These are phyloP conservation scores for Druceiella hillmani DNA, from an alignment of 2,888 invertebrate species.

Conservation along the genomic window DNA sequence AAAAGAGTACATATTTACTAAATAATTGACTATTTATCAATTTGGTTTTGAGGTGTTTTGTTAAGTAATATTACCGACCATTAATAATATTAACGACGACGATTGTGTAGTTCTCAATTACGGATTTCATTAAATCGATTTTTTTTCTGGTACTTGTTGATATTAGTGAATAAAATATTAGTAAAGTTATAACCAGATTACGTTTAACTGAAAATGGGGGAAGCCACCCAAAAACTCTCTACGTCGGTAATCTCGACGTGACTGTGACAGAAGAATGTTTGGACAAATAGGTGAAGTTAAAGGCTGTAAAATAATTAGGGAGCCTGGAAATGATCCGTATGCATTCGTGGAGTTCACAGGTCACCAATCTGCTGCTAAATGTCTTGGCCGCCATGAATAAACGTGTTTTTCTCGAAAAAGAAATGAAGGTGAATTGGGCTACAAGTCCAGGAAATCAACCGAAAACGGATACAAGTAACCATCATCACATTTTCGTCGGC, in stretches of 20 bases:
- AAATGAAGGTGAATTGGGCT: slow-evolving; percentile 99
- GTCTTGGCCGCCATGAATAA: slow-evolving; percentile 99
- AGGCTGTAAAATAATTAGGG: slow-evolving; percentile 98
- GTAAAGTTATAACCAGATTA: too few species aligned
- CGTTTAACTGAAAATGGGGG: too few species aligned
- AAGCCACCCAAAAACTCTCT: slow-evolving; percentile 91
- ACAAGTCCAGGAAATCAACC: slow-evolving; percentile 97
- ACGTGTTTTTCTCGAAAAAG: slow-evolving; percentile 93
- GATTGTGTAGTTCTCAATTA: too few species aligned
- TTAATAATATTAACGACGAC: too few species aligned
- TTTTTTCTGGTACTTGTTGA: too few species aligned
- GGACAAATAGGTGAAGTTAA: slow-evolving; percentile 96
- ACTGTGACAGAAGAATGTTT: slow-evolving; percentile 95
- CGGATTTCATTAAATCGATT: too few species aligned
- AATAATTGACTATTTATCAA: too few species aligned
- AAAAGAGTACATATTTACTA: too few species aligned
- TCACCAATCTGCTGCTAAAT: slow-evolving; percentile 92
- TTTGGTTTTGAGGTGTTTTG: too few species aligned
- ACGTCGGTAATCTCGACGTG: slow-evolving; percentile 96
- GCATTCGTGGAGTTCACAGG: slow-evolving; percentile 98
- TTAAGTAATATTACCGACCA: too few species aligned
- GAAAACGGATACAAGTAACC: slow-evolving; percentile 95
- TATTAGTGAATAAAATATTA: too few species aligned
- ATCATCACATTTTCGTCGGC: slow-evolving; percentile 99
- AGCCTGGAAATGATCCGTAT: slow-evolving; percentile 98